Base-by-base conservation (phyloP, 2,797 vertebrate genomes). In the Agapornis canus region DNA sequence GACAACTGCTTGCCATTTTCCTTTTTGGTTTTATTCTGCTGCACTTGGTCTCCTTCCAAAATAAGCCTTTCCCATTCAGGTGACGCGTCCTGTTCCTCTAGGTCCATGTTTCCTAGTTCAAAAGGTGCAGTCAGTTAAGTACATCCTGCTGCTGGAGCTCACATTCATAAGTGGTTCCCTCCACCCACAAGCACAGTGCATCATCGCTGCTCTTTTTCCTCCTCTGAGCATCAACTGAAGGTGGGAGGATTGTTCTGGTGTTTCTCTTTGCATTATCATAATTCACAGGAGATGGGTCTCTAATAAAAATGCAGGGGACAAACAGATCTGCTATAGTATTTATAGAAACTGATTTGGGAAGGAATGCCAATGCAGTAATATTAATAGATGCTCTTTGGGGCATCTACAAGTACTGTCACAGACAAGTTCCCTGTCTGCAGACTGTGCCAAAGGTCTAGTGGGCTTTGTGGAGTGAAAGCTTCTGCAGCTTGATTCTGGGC, bases 1-100 rank as follows among this genome's bases (percentile, higher is more conserved):
- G 91, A 85, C 93, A 97, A 97, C 90, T 96, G 94, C 40, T 70
- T 56, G 86, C 79, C 86, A 82, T 91, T 91, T 82, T 64, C 81
- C 81, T 82, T 90, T 90, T 80, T 31, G 35, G 68, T 76, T 72
- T 72, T 29, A 47, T 86, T 91, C 91, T 75, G 68, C 54, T 71
- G 57, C 81, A 86, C 61, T 47, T 31, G 77, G 43, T 85, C 81
- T 85, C 84, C 40, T 86, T 82, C 84, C 68, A 93, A 90, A 92
- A 32, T 18, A 35, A 89, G 42, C 47, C n/a, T 42, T 90, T 84
- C 39, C 60, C 35, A 42, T 37, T 42, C 63, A 49, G 48, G 56
- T 66, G 78, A 78, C 75, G 59, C 57, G 21, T 68, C 25, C 59
- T 26, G 27, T 56, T 65, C 89, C 79, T 59, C 35, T 13, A 57